Conservation (phyloP, 2,113 vertebrate species). For the Pseudorectes ferrugineus region DNA sequence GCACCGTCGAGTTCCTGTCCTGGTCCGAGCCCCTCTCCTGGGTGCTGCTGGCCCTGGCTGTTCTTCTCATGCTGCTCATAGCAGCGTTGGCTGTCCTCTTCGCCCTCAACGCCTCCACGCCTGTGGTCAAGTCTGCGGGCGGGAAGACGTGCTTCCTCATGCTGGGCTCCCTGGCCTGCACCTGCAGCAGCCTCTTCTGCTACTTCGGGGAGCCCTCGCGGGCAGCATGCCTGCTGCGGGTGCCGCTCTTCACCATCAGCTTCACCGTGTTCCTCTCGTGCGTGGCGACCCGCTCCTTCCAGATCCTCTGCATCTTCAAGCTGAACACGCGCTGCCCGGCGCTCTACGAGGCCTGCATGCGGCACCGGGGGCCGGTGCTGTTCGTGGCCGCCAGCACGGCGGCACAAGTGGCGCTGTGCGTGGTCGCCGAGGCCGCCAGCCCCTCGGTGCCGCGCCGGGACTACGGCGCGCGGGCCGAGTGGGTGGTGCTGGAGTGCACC, state of each 20-base stretch:
- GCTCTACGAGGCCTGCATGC: conserved; percentile 74
- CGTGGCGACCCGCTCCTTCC: conserved; percentile 81
- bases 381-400: conserved; percentile 58
- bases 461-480: background rate
- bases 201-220: conserved; percentile 73
- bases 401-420: conserved; percentile 60
- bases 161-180: conserved; percentile 74
- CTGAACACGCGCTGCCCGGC: conserved; percentile 73
- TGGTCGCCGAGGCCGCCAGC: background rate
- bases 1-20: conserved; percentile 67
- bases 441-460: conserved; percentile 63
- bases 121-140: conserved; percentile 83
- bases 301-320: conserved; percentile 86
- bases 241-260: conserved; percentile 67
- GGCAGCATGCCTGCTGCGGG: conserved; percentile 65
- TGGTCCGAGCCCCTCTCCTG: conserved; percentile 66
- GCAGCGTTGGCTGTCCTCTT: conserved; percentile 69
- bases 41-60: conserved; percentile 37
- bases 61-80: conserved; percentile 55
- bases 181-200: conserved; percentile 73
- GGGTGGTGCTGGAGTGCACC: conserved; percentile 74
- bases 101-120: conserved; percentile 69
- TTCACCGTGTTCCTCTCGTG: conserved; percentile 79
- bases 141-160: conserved; percentile 83
- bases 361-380: conserved; percentile 70